phyloP scores from a whole-genome alignment of 2,888 invertebrate genomes.

The Thyatira batis region DNA sequence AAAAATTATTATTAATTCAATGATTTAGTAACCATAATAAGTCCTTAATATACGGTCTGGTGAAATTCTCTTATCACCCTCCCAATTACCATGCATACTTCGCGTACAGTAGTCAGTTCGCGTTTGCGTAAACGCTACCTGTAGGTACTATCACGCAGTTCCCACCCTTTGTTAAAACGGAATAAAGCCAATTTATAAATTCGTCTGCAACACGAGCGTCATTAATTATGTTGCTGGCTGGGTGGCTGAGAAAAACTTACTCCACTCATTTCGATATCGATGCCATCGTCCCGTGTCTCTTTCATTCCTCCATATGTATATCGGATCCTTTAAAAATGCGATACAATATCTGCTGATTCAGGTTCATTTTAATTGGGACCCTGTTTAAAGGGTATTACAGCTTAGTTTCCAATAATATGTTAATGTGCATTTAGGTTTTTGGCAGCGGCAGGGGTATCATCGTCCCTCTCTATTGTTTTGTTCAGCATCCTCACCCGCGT shows the following conservation, averaged over 20 bases:
- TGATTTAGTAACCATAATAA: too few relatives aligned
- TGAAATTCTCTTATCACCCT: background rate
- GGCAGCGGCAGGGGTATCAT: slow-evolving; percentile 26
- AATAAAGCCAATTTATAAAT: slow-evolving; percentile 81
- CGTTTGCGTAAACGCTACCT: slow-evolving; percentile 57
- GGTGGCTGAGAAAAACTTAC: slow-evolving; percentile 82
- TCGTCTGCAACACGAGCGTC: slow-evolving; percentile 78
- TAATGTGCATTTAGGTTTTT: slow-evolving; percentile 25
- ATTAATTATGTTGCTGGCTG: slow-evolving; percentile 83
- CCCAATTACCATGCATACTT: background rate
- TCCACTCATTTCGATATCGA: slow-evolving; percentile 80
- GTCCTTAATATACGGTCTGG: background rate
- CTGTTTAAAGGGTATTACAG: slow-evolving; percentile 14
- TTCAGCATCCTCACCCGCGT: slow-evolving; percentile 72
- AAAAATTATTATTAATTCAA: too few relatives aligned
- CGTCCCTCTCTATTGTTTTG: slow-evolving; percentile 73
- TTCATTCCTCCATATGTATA: slow-evolving; percentile 50
- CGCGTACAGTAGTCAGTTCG: slow-evolving; percentile 49
- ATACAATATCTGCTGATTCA: slow-evolving; percentile 17
- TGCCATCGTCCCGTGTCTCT: slow-evolving; percentile 69
- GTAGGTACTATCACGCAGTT: slow-evolving; percentile 67
- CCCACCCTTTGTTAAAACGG: slow-evolving; percentile 67
- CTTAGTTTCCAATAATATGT: slow-evolving; percentile 14
- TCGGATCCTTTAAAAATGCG: background rate
- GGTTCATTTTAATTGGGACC: slow-evolving; percentile 19